Evolutionary conservation across 2,113 vertebrate species (phyloP).

Genomic region (Promerops cafer): DNA sequence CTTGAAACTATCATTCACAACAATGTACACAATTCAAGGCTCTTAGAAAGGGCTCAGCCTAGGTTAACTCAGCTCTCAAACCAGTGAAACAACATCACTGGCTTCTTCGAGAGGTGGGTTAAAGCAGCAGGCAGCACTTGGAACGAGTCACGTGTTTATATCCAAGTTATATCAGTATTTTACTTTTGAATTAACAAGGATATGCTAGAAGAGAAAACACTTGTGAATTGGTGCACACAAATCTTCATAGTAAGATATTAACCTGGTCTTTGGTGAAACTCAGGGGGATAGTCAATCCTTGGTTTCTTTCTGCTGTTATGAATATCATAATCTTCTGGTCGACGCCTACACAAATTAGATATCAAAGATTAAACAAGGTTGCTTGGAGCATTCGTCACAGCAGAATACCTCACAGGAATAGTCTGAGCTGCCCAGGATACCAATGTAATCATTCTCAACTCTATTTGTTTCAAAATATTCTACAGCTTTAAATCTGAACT

Average conservation of each 20-base stretch:
- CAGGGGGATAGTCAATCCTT: constrained; percentile 91
- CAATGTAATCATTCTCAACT: not conserved
- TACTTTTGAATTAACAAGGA: not conserved
- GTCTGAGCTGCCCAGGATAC: constrained; percentile 11
- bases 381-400: constrained; percentile 50
- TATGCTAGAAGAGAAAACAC: not conserved
- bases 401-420: constrained; percentile 62
- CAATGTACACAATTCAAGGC: not conserved
- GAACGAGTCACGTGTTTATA: not conserved
- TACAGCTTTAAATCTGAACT: constrained; percentile 9
- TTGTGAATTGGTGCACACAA: constrained; percentile 23
- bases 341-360: constrained; percentile 97
- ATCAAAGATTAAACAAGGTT: constrained; percentile 79
- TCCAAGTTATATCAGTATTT: not conserved
- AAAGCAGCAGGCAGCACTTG: not conserved
- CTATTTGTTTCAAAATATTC: not conserved
- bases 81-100: not conserved
- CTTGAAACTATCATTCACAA: not conserved
- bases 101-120: not conserved
- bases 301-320: constrained; percentile 98
- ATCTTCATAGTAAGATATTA: constrained; percentile 82
- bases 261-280: constrained; percentile 98
- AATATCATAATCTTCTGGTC: constrained; percentile 97
- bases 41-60: not conserved
- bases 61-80: not conserved